Percentiles rank a stretch among this genome's conserved stretches.
These are phyloP conservation scores for Myiothlypis coronata DNA, from an alignment of 2,797 vertebrate genomes.

Conservation along the genomic window DNA sequence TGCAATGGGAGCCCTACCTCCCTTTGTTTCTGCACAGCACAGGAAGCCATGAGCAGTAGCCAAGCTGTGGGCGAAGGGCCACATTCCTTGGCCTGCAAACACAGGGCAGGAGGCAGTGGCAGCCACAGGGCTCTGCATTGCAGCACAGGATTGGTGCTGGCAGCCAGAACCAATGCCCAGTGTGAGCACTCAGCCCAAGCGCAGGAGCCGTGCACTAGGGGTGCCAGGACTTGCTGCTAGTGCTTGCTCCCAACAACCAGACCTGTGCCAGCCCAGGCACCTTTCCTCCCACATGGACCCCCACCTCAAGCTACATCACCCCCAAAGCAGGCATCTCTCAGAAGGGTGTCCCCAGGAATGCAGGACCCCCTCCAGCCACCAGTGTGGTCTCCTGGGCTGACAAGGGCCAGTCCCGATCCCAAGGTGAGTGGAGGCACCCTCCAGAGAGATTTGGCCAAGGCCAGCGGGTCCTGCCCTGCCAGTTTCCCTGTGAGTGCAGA, in stretches of 20 bases:
- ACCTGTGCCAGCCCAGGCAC: background rate
- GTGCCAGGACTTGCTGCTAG: background rate
- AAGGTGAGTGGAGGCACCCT: background rate
- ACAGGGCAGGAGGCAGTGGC: background rate
- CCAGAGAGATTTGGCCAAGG: background rate
- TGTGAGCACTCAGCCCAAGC: background rate
- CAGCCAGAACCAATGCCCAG: background rate
- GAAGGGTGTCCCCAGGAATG: background rate
- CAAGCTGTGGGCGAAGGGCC: background rate
- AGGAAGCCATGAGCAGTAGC: background rate
- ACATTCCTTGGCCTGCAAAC: conserved; percentile 12
- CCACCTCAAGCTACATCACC: background rate
- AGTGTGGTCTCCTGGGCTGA: background rate
- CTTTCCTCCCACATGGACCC: background rate
- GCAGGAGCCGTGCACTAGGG: background rate
- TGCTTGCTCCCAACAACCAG: background rate
- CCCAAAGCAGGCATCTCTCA: background rate
- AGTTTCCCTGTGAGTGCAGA: background rate
- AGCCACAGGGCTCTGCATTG: background rate
- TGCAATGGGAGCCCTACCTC: background rate
- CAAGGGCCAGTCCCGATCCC: background rate
- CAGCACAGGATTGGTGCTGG: background rate
- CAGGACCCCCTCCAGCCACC: background rate
- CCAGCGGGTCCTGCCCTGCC: background rate
- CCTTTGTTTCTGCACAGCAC: background rate